Base-by-base conservation (phyloP, 2,113 vertebrate species). In the Forbesichthys agassizii region DNA sequence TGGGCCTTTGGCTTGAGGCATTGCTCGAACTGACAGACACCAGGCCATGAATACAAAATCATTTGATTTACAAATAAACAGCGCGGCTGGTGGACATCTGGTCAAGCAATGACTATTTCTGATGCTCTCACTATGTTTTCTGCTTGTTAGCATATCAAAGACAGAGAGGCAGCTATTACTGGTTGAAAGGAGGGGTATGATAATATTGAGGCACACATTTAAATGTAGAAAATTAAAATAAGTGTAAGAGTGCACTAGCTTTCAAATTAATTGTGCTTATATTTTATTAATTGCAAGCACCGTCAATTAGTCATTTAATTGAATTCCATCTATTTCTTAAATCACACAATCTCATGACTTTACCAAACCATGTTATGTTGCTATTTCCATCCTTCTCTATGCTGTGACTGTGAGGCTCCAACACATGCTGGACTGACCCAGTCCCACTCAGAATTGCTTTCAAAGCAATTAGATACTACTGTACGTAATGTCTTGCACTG, bases 141-240 rank as follows among this genome's bases (percentile, higher is more conserved):
- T 64, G 74, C 77, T 86, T 49, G 72, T 89, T 90, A 90, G 78
- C 87, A 86, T 83, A 82, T 88, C 78, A 86, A 85, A 86, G 77
- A 68, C 53, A 57, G 46, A 60, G 59, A 58, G 60, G 58, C n/a
- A 61, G 59, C 53, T 64, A 48, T 63, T 47, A 64, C 52, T 77
- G 71, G 7, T 1, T 42, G 36, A 36, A 63, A 66, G 13, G 59
- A 59, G 16, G 62, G 13, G 71, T 13, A 42, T 11, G 61, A 59
- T 16, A 1, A 11, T 33, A n/a, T 52, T 52, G 14, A 49, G 20
- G 2, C 42, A 46, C 16, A 56, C 14, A 27, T 71, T 46, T 27
- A 48, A 42, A 60, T 61, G 58, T n/a, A 57, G 53, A 69, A 13
- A 48, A 3, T 9, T 16, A 48, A 58, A 46, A 27, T 27, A 27